phyloP scores from a whole-genome alignment of 2,113 vertebrate species.

The Pelecanoides urinatrix region DNA sequence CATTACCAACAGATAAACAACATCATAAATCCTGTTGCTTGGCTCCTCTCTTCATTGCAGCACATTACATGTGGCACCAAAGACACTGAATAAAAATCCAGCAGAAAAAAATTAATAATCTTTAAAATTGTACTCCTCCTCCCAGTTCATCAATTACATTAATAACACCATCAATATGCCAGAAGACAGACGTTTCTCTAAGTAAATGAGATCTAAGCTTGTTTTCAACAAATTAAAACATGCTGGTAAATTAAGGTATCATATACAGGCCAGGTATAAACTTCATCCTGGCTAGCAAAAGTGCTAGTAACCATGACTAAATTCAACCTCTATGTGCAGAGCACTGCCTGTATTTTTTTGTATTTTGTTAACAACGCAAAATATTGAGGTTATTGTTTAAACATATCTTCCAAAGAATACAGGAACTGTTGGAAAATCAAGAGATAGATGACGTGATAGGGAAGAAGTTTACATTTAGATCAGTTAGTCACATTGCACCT shows the following conservation, averaged over 20 bases:
- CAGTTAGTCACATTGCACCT: neutral
- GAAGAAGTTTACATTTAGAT: constrained; percentile 5
- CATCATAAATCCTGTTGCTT: neutral
- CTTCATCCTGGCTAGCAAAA: neutral
- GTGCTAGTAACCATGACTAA: neutral
- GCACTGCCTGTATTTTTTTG: neutral
- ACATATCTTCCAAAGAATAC: neutral
- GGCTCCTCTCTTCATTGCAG: neutral
- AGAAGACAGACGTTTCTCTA: neutral
- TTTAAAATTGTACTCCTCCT: neutral
- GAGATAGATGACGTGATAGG: neutral
- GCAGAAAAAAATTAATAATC: neutral
- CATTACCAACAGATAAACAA: neutral
- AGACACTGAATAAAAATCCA: neutral
- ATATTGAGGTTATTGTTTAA: neutral
- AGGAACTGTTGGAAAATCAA: neutral
- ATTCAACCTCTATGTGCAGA: neutral
- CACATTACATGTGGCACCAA: neutral
- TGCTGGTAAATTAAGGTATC: neutral
- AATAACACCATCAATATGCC: neutral
- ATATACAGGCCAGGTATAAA: neutral
- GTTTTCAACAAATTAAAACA: constrained; percentile 2
- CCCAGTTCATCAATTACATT: neutral
- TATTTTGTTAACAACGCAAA: neutral
- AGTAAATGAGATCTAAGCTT: neutral